These are phyloP conservation scores for Metopia argyrocephala DNA, from an alignment of 2,888 invertebrate genomes.

Conservation along the genomic window DNA sequence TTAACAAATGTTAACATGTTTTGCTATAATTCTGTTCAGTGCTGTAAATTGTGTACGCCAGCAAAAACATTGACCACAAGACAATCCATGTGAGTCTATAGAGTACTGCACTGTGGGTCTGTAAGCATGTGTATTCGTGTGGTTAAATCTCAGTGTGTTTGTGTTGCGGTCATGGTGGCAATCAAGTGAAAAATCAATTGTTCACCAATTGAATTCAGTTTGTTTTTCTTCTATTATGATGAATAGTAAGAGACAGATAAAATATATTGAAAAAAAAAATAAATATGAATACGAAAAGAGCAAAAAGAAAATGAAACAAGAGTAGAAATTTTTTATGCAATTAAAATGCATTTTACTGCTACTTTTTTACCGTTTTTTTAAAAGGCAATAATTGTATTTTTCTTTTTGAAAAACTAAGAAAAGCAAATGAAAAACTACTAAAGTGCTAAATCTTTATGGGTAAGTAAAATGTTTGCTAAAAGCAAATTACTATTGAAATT, in stretches of 20 bases:
- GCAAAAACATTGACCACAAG: slow-evolving; percentile 1
- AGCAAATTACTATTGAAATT: no score
- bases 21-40: not conserved
- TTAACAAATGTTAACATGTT: not conserved
- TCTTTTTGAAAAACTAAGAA: not conserved
- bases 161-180: slow-evolving; percentile 27
- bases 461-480: not conserved
- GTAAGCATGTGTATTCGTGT: not conserved
- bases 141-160: not conserved
- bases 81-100: not conserved
- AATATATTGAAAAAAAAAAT: slow-evolving; percentile 8
- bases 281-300: not conserved
- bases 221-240: slow-evolving; percentile 13
- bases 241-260: not conserved
- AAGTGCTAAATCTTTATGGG: not conserved
- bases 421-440: not conserved
- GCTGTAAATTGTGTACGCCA: not conserved
- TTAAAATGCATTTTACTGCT: slow-evolving; percentile 1
- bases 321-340: not conserved
- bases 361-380: not conserved
- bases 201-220: slow-evolving; percentile 41
- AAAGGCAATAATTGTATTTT: not conserved
- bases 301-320: not conserved
- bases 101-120: slow-evolving; percentile 3
- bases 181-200: slow-evolving; percentile 48